A percentile compares a stretch with the other conserved stretches of the same genome.
Evolutionary conservation across 2,888 invertebrate genomes (phyloP).

Genomic region (Zele albiditarsus): DNA sequence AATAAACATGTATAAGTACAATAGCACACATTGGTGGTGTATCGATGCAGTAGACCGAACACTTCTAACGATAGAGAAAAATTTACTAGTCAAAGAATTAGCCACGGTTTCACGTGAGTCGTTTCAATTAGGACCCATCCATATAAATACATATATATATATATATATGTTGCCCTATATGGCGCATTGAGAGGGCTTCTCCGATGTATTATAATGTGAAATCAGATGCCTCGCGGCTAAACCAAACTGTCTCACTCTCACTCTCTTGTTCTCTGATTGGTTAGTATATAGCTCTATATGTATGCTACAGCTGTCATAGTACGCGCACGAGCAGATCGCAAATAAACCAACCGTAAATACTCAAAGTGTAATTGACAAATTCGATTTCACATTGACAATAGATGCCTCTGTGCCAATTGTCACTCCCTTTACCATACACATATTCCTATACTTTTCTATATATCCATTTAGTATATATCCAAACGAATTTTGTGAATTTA

Average conservation of each 20-base stretch:
- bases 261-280: neutral
- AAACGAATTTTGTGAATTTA: neutral
- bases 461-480: constrained; percentile 18
- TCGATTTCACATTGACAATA: constrained; percentile 63
- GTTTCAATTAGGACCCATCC: constrained; percentile 60
- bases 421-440: constrained; percentile 52
- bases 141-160: neutral
- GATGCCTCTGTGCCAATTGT: constrained; percentile 34
- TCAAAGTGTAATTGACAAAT: constrained; percentile 71
- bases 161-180: neutral
- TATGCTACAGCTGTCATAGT: constrained; percentile 52
- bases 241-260: constrained; percentile 15
- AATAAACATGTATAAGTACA: neutral
- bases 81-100: constrained; percentile 51
- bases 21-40: neutral
- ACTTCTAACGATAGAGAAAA: constrained; percentile 1
- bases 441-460: constrained; percentile 57
- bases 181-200: neutral
- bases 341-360: constrained; percentile 71
- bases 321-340: constrained; percentile 46
- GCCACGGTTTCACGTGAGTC: constrained; percentile 63
- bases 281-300: constrained; percentile 13
- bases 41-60: neutral
- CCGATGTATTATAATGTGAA: constrained; percentile 64
- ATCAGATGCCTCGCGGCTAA: constrained; percentile 62